A percentile compares a stretch with the other conserved stretches of the same genome.
Evolutionary conservation across 2,113 vertebrate genomes (phyloP).

Genomic region (Aphelocoma coerulescens): DNA sequence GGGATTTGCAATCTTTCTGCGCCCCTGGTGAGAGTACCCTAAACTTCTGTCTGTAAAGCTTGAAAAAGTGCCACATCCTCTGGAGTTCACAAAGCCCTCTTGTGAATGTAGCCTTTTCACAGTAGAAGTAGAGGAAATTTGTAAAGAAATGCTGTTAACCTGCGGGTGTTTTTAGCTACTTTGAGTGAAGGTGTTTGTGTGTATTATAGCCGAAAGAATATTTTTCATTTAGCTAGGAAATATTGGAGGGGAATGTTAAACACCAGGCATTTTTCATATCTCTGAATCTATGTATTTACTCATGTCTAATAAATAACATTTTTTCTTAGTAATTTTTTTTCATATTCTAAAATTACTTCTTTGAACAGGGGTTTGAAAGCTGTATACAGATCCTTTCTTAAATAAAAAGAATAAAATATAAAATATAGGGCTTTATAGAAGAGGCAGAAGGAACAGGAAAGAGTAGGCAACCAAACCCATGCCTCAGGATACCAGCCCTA

Average conservation of each 20-base stretch:
- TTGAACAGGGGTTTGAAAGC: background rate
- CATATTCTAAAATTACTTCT: background rate
- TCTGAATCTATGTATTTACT: background rate
- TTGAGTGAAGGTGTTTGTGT: background rate
- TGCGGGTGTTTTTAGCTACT: background rate
- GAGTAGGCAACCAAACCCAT: background rate
- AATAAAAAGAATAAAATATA: background rate
- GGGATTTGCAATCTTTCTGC: background rate
- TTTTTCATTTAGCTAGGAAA: background rate
- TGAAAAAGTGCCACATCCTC: background rate
- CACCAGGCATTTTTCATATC: background rate
- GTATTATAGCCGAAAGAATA: background rate
- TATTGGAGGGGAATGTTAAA: accelerated
- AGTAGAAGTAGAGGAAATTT: background rate
- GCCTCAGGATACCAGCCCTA: background rate
- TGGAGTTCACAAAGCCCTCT: background rate
- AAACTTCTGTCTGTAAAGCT: background rate
- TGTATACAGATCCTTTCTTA: background rate
- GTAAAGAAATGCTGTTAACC: background rate
- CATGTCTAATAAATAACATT: background rate
- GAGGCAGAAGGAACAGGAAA: background rate
- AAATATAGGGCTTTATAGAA: background rate
- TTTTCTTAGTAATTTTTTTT: background rate
- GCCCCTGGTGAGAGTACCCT: background rate
- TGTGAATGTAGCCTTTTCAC: background rate